Conservation (phyloP, 2,797 vertebrate species). For the Tympanoctomys barrerae region DNA sequence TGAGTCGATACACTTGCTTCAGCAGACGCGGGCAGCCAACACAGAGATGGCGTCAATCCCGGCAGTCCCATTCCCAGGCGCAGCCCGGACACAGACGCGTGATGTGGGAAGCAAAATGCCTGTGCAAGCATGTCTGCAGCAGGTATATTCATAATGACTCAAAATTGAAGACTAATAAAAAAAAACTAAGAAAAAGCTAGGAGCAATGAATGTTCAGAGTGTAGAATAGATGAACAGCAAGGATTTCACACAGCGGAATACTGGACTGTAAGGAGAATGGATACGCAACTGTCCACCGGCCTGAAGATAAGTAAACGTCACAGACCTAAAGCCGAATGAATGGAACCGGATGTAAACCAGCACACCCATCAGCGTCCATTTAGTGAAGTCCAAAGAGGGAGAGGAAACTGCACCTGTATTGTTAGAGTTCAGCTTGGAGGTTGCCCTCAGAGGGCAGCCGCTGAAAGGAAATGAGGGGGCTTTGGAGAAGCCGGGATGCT, state of each 20-base stretch:
- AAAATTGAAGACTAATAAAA: neutral
- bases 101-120: neutral
- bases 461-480: neutral
- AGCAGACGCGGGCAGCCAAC: neutral
- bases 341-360: neutral
- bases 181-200: neutral
- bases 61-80: neutral
- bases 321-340: neutral
- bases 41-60: neutral
- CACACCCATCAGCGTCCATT: too few species aligned
- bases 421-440: neutral
- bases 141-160: neutral
- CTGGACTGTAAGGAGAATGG: neutral
- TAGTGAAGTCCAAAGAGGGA: neutral
- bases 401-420: neutral
- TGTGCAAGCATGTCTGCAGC: neutral
- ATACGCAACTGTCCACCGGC: accelerated
- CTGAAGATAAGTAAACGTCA: neutral
- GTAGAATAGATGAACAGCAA: neutral
- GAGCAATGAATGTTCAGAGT: neutral
- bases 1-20: accelerated
- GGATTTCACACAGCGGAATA: neutral
- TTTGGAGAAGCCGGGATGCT: too few species aligned
- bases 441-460: neutral
- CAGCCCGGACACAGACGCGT: neutral